Conservation (phyloP, 2,113 vertebrate genomes). For the Ramphastos sulfuratus region DNA sequence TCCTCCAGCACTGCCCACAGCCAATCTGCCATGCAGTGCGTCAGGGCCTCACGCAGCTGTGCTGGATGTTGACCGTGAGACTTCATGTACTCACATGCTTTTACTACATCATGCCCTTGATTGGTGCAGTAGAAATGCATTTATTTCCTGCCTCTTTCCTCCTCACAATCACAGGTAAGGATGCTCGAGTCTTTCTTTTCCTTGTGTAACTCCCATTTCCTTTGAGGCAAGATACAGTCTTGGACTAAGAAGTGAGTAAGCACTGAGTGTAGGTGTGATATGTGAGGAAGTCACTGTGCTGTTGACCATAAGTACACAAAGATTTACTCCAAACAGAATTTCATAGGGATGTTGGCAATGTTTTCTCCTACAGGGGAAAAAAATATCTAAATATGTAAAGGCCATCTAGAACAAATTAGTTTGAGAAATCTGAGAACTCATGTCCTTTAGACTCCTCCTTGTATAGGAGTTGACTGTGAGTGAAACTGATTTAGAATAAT, state of each 20-base stretch:
- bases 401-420: neutral
- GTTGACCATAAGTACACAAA: neutral
- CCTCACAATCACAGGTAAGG: neutral
- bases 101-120: rapidly evolving
- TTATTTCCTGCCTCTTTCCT: neutral
- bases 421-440: neutral
- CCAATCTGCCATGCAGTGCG: rapidly evolving
- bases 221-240: neutral
- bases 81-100: rapidly evolving
- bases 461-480: neutral
- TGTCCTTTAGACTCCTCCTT: neutral
- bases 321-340: neutral
- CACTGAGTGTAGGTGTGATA: neutral
- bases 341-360: neutral
- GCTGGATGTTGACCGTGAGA: rapidly evolving
- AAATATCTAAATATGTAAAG: neutral
- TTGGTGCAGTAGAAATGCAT: neutral
- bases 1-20: neutral
- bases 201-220: neutral
- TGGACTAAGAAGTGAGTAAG: neutral
- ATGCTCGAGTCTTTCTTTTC: neutral
- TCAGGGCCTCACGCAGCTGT: rapidly evolving
- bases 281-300: neutral
- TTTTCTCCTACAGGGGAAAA: neutral
- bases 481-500: neutral